phyloP scores from a whole-genome alignment of 2,113 vertebrate species.

The Perognathus longimembris region DNA sequence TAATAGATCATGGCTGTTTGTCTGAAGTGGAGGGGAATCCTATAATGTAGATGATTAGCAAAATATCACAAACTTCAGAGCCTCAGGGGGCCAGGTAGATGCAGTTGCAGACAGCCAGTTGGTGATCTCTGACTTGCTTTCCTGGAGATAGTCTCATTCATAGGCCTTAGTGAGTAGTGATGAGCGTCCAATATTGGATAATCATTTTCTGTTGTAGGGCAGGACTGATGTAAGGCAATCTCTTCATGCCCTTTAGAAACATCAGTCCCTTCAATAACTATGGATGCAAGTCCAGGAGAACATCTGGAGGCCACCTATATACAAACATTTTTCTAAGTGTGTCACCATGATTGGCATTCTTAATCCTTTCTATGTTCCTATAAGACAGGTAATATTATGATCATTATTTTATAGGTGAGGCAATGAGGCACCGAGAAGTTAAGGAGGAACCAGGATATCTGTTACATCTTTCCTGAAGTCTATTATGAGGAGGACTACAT shows the following conservation, averaged over 20 bases:
- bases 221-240: neutral
- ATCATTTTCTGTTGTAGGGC: neutral
- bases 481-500: neutral
- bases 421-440: neutral
- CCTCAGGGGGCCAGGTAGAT: slow-evolving; percentile 6
- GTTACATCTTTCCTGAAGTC: neutral
- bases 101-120: neutral
- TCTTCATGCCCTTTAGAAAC: slow-evolving; percentile 4
- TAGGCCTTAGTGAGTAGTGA: slow-evolving; percentile 7
- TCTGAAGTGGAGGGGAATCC: neutral
- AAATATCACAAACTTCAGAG: slow-evolving; percentile 37
- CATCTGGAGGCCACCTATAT: neutral
- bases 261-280: neutral
- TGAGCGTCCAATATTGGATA: neutral
- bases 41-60: slow-evolving; percentile 47
- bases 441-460: neutral
- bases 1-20: neutral
- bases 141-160: neutral
- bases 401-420: neutral
- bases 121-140: neutral
- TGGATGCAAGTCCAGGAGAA: neutral
- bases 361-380: neutral
- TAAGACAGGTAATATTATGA: neutral
- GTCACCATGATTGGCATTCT: neutral
- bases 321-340: neutral